These are phyloP conservation scores for Melinopterus prodromus DNA, from an alignment of 2,888 invertebrate species.

Conservation along the genomic window DNA sequence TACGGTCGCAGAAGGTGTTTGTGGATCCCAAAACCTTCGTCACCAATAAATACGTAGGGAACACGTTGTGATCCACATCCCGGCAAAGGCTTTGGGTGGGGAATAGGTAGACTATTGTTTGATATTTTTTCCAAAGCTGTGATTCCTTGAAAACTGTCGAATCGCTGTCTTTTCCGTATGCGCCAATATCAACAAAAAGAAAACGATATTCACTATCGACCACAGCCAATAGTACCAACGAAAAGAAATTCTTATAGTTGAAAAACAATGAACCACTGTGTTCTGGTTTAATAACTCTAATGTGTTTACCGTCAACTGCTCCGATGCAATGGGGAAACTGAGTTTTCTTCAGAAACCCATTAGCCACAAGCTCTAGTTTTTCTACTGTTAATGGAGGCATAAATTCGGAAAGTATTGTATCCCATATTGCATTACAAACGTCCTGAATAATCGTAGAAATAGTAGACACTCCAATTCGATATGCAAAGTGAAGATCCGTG, in stretches of 20 bases:
- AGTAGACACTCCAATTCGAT: conserved; percentile 11
- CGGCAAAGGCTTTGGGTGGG: conserved; percentile 16
- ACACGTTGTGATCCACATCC: conserved; percentile 30
- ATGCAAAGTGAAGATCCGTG: conserved; percentile 5
- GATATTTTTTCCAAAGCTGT: conserved; percentile 31
- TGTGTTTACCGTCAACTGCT: conserved; percentile 45
- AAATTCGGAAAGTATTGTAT: not conserved
- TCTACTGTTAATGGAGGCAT: conserved; percentile 29
- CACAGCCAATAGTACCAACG: not conserved
- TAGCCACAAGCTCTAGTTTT: conserved; percentile 42
- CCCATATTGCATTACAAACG: conserved; percentile 14
- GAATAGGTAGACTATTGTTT: conserved; percentile 29
- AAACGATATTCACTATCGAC: conserved; percentile 43
- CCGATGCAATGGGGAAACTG: conserved; percentile 43
- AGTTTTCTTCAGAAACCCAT: conserved; percentile 43
- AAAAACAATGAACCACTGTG: conserved; percentile 17
- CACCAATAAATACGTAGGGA: conserved; percentile 46
- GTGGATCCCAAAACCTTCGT: conserved; percentile 48
- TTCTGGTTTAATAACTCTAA: conserved; percentile 10
- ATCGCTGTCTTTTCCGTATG: conserved; percentile 44
- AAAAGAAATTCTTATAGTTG: conserved; percentile 15
- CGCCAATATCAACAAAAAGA: conserved; percentile 45
- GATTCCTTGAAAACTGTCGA: conserved; percentile 41
- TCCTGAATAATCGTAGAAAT: conserved; percentile 11
- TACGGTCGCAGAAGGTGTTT: conserved; percentile 47